Conservation (phyloP, 2,797 vertebrate genomes). For the Chiloscyllium punctatum region DNA sequence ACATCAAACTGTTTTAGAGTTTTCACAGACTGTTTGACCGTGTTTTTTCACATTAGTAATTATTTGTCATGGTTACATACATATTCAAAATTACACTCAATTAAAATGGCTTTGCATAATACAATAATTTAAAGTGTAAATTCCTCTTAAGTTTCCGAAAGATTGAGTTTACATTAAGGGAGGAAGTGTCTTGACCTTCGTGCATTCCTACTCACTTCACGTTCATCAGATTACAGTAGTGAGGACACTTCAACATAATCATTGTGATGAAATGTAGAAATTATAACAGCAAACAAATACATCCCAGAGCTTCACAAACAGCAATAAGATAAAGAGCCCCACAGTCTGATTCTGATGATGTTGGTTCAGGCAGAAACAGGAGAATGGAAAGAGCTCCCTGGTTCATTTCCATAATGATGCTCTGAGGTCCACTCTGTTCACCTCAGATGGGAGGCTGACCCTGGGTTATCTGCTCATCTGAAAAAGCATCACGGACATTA, state of each 20-base stretch:
- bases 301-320: not conserved
- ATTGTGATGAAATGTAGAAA: no score
- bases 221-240: not conserved
- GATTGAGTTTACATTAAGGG: no score
- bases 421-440: no score
- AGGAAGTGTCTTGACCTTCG: no score
- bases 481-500: not conserved
- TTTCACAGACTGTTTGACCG: no score
- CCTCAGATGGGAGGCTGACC: not conserved
- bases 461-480: not conserved
- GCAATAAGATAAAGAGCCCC: not conserved
- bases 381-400: not conserved
- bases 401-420: not conserved
- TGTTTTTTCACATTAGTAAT: no score
- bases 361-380: not conserved
- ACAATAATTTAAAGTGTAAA: not conserved
- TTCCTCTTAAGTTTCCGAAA: no score
- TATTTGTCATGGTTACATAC: no score
- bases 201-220: no score
- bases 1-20: no score
- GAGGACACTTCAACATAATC: no score
- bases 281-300: not conserved
- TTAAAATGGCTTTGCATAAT: not conserved
- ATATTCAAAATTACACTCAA: no score
- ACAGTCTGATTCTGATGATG: not conserved